phyloP scores from a whole-genome alignment of 2,797 vertebrate species.

The Enteromius viviparus region DNA sequence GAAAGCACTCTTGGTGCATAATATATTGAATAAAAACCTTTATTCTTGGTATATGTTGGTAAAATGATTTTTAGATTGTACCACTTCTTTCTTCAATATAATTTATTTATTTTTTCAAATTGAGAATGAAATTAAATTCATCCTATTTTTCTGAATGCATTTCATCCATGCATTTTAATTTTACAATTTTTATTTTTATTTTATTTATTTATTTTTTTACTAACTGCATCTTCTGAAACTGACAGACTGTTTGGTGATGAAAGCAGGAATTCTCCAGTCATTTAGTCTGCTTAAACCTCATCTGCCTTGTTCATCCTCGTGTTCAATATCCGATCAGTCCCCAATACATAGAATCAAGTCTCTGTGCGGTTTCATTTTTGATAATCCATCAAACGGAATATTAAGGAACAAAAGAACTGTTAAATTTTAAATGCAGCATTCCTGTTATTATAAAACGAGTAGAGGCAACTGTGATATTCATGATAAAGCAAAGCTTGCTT shows the following conservation, averaged over 20 bases:
- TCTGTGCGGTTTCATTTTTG: neutral
- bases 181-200: too few relatives aligned
- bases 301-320: neutral
- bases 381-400: neutral
- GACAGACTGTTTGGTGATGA: neutral
- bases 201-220: too few relatives aligned
- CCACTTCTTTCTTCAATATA: neutral
- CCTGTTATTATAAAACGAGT: neutral
- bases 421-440: neutral
- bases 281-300: neutral
- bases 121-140: neutral
- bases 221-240: neutral
- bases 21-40: neutral
- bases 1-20: neutral
- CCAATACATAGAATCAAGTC: neutral
- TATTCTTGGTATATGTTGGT: neutral
- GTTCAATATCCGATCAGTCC: neutral
- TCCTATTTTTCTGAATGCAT: neutral
- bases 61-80: neutral
- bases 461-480: neutral
- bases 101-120: neutral
- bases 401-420: neutral
- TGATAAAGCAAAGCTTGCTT: neutral
- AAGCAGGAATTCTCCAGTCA: neutral
- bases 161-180: neutral